Evolutionary conservation across 2,888 invertebrate genomes (phyloP), one percentile per base, ranked within the genome.

Genomic region (Drosophila paramelanica): DNA sequence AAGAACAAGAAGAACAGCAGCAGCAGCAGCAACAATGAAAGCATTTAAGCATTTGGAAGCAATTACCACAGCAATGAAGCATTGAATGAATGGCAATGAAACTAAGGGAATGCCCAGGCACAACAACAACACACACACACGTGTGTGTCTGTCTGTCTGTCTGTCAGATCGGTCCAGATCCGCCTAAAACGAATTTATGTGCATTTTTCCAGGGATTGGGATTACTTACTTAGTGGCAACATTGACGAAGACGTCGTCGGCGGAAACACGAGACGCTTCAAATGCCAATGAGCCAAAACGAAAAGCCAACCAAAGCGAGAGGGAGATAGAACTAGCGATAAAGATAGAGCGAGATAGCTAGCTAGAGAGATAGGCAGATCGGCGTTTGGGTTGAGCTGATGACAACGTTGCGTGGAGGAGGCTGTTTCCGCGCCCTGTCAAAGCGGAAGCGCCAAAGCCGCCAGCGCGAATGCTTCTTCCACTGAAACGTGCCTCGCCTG

Each of bases 1-100:
- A 69, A 25, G 68, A 64, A 45, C 45, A 59, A 67, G 43, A 61
- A 49, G 57, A 47, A 43, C 60, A 62, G 43, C 27, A 38, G 1
- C 38, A 38, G 1, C 38, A 39, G 42, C 51, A 51, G 27, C 55
- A 74, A 71, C 76, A 80, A 79, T 80, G 78, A 75, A 78, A 77
- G 89, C 88, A 80, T 85, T 89, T 89, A 85, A 85, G 82, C 88
- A 89, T 87, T 90, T 87, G 85, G 85, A 84, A 89, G 89, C 89
- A 90, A 89, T 90, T 90, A 90, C 89, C 79, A 71, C 74, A 73
- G 89, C 88, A 90, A 78, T 88, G 88, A 82, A 78, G 89, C 88
- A 79, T 79, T 80, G 81, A 80, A 86, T 88, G 89, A 75, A 87
- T 80, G 78, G 67, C 65, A 73, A 73, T 68, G 62, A 36, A 55